Conservation (phyloP, 2,113 vertebrate species). For the Nematolebias whitei region DNA sequence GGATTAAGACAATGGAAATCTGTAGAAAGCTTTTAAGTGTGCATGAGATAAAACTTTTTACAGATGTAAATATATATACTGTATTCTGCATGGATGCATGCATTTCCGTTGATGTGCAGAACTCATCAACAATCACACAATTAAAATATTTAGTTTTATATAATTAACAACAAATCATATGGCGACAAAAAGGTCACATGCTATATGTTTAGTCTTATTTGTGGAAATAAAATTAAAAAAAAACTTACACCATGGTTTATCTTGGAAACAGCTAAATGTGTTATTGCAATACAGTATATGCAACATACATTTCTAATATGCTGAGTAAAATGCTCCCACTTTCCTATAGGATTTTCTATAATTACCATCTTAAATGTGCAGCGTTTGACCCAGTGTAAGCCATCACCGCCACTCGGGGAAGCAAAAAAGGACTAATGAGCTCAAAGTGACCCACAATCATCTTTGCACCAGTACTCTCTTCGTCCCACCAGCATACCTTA, state of each 20-base stretch:
- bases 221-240: too few relatives aligned
- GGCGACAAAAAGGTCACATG: too few relatives aligned
- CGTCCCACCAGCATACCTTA: slow-evolving; percentile 63
- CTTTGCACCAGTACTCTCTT: slow-evolving; percentile 34
- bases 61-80: too few relatives aligned
- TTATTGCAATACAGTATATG: neutral
- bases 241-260: neutral
- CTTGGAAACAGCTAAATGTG: neutral
- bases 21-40: too few relatives aligned
- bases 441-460: slow-evolving; percentile 65
- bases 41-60: too few relatives aligned
- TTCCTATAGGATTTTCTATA: slow-evolving; percentile 36
- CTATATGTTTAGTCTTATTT: too few relatives aligned
- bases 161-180: too few relatives aligned
- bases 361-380: slow-evolving; percentile 25
- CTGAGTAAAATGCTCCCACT: slow-evolving; percentile 10
- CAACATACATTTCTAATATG: neutral
- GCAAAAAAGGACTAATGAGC: slow-evolving; percentile 70
- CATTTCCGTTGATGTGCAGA: too few relatives aligned
- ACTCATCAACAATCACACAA: too few relatives aligned
- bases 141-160: too few relatives aligned
- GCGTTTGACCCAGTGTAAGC: slow-evolving; percentile 55
- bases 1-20: too few relatives aligned
- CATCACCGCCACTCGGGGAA: slow-evolving; percentile 53
- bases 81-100: too few relatives aligned